A percentile compares a stretch with the other conserved stretches of the same genome.
Conservation (phyloP, 2,113 vertebrate species). For the Erinaceus europaeus region DNA sequence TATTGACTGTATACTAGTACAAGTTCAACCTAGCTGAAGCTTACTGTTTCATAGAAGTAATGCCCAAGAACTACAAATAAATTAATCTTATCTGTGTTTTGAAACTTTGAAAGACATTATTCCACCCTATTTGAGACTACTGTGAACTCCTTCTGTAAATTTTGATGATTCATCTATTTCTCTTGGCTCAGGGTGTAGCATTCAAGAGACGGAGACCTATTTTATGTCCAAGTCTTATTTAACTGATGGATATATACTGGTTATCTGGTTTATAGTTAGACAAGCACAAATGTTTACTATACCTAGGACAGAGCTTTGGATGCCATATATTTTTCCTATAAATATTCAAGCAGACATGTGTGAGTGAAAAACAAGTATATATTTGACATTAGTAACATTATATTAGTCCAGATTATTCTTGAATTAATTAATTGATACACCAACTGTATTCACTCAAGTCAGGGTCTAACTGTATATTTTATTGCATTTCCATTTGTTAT, state of each 20-base stretch:
- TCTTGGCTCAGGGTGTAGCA: slow-evolving; percentile 19
- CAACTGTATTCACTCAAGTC: neutral
- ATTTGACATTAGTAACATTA: neutral
- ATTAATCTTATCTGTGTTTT: slow-evolving; percentile 74
- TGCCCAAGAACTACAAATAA: slow-evolving; percentile 73
- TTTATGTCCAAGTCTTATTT: slow-evolving; percentile 21
- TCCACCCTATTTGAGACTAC: slow-evolving; percentile 46
- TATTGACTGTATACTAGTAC: slow-evolving; percentile 16
- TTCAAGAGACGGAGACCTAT: neutral
- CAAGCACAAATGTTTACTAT: slow-evolving; percentile 47
- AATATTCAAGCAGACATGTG: neutral
- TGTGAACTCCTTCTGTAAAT: slow-evolving; percentile 64
- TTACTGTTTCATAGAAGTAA: slow-evolving; percentile 41
- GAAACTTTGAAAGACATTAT: slow-evolving; percentile 68
- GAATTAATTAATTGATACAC: neutral
- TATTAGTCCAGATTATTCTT: neutral
- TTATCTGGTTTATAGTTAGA: slow-evolving; percentile 36
- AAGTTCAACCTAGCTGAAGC: neutral
- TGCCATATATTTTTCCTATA: slow-evolving; percentile 28
- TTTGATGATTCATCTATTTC: slow-evolving; percentile 45
- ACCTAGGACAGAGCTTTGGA: neutral
- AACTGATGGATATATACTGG: neutral
- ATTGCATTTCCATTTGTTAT: slow-evolving; percentile 18
- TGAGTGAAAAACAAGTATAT: neutral
- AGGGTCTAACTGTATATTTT: neutral